Conservation (phyloP, 2,888 invertebrate genomes). For the Pseudococcus viburni region DNA sequence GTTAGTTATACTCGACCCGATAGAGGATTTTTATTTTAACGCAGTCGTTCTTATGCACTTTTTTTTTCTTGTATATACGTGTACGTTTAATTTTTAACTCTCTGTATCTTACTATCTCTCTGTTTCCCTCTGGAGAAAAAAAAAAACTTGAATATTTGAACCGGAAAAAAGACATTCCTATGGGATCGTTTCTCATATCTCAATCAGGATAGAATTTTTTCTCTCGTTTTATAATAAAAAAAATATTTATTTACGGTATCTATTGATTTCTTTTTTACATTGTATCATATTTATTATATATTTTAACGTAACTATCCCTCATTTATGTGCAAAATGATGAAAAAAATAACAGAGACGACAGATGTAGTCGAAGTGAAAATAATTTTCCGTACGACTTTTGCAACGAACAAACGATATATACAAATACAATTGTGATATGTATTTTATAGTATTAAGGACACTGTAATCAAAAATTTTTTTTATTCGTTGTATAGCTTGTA, state of each 20-base stretch:
- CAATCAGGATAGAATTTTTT: not conserved
- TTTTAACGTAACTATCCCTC: not conserved
- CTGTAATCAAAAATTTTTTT: conserved; percentile 61
- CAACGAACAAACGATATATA: conserved; percentile 55
- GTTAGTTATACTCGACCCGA: conserved; percentile 13
- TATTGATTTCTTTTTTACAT: not conserved
- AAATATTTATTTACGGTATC: conserved; percentile 22
- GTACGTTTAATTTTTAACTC: conserved; percentile 29
- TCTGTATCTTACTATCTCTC: not conserved
- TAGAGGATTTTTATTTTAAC: conserved; percentile 28
- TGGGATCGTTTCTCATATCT: not conserved
- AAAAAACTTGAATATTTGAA: not conserved
- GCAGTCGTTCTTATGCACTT: not conserved
- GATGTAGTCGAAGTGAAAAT: conserved; percentile 43
- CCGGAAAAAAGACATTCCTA: conserved; percentile 26
- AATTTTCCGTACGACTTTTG: conserved; percentile 31
- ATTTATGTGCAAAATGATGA: not conserved
- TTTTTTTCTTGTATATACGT: conserved; percentile 30
- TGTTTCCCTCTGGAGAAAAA: not conserved
- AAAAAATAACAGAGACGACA: conserved; percentile 2
- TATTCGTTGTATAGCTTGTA: conserved; percentile 60
- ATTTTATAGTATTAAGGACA: conserved; percentile 63
- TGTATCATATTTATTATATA: conserved; percentile 1
- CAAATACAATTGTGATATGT: conserved; percentile 65
- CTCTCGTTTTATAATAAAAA: conserved; percentile 11